These are phyloP conservation scores for Salvelinus sp. DNA, from an alignment of 2,113 vertebrate genomes.

Conservation along the genomic window DNA sequence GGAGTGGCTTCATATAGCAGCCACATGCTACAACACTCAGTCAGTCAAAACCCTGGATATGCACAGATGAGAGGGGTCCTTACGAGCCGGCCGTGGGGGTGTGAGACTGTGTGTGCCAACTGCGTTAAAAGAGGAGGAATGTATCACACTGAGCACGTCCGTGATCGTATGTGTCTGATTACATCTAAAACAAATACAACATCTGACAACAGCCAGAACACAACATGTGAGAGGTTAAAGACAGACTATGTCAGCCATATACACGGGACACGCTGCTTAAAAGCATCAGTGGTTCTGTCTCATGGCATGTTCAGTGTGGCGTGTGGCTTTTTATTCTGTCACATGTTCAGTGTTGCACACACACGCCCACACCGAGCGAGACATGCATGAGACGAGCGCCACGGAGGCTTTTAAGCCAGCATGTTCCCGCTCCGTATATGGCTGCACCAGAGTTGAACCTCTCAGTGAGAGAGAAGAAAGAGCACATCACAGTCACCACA, in stretches of 20 bases:
- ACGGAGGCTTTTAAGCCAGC: not conserved
- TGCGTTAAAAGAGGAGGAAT: too few species aligned
- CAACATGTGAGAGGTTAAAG: conserved; percentile 10
- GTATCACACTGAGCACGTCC: not conserved
- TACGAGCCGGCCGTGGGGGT: not conserved
- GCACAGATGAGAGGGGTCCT: not conserved
- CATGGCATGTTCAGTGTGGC: too few species aligned
- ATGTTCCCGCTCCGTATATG: not conserved
- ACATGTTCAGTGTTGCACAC: too few species aligned
- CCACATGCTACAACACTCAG: not conserved
- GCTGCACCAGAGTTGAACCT: not conserved
- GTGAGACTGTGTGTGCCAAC: too few species aligned
- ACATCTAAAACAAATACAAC: not conserved
- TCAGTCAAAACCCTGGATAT: not conserved
- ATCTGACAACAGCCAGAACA: not conserved
- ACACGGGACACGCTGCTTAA: too few species aligned
- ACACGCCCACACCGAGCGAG: not conserved
- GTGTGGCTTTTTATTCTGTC: too few species aligned
- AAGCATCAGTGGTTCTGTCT: too few species aligned
- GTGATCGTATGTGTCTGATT: conserved; percentile 23
- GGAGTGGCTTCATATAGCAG: not conserved
- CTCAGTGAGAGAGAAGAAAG: not conserved
- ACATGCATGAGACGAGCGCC: not conserved
- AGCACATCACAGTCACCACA: not conserved
- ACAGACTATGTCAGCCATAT: not conserved